Percentiles rank a stretch among this genome's conserved stretches.
Evolutionary conservation across 2,888 invertebrate species (phyloP).

Genomic region (Teinopalpus imperialis): DNA sequence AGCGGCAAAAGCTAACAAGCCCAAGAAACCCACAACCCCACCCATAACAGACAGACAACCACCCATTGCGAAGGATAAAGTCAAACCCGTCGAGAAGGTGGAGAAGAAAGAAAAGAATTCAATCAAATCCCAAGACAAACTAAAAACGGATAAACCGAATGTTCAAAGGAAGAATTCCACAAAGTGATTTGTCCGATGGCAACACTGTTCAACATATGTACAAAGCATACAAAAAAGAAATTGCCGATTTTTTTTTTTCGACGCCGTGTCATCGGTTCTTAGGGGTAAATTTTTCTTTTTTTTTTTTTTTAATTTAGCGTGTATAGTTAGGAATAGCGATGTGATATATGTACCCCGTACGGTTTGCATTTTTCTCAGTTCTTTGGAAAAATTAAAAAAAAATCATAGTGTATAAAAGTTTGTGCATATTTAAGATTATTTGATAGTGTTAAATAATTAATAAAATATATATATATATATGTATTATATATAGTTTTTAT

Average conservation of each 20-base stretch:
- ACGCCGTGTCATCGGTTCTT: neutral
- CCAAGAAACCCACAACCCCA: slow-evolving; percentile 50
- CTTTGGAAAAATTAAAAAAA: slow-evolving; percentile 19
- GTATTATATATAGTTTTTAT: neutral
- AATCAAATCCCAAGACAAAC: slow-evolving; percentile 29
- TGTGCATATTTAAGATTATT: slow-evolving; percentile 22
- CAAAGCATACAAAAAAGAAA: slow-evolving; percentile 25
- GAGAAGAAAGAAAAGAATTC: slow-evolving; percentile 28
- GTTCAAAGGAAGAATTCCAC: slow-evolving; percentile 62
- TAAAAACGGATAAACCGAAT: slow-evolving; percentile 30
- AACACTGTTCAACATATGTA: slow-evolving; percentile 26
- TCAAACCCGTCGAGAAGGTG: slow-evolving; percentile 36
- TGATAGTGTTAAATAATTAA: slow-evolving; percentile 11
- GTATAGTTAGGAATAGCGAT: slow-evolving; percentile 9
- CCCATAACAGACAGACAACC: slow-evolving; percentile 38
- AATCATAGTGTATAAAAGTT: slow-evolving; percentile 17
- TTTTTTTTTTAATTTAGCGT: slow-evolving; percentile 14
- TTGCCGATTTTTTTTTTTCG: slow-evolving; percentile 2
- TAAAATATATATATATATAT: neutral
- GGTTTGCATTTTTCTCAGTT: slow-evolving; percentile 8
- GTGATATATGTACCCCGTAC: slow-evolving; percentile 12
- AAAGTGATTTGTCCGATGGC: slow-evolving; percentile 45
- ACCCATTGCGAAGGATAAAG: slow-evolving; percentile 25
- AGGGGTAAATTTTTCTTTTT: neutral
- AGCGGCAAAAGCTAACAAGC: slow-evolving; percentile 70